Base-by-base conservation (phyloP, 2,888 invertebrate genomes). In the Eupithecia dodoneata region DNA sequence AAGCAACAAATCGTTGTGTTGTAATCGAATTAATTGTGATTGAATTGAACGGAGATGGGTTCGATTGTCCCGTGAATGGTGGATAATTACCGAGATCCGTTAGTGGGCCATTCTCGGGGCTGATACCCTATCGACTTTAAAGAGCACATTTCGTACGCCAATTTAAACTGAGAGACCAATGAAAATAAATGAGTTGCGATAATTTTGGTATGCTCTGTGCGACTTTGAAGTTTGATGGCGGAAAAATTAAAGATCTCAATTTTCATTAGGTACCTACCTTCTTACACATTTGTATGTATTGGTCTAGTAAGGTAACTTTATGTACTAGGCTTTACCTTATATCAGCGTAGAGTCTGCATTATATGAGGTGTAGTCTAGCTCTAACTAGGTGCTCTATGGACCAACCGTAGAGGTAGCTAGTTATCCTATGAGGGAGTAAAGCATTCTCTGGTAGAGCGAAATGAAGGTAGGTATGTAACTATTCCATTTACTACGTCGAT, bases 1-100 rank as follows among this genome's bases (percentile, higher is more conserved):
- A 82, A 87, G 85, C 93, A 94, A 94, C 94, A 94, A 91, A 85
- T 93, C 92, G 91, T 94, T 90, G 92, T 90, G 88, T 91, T 90
- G 87, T 91, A 92, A 93, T 92, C 87, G 87, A 87, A 91, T 92
- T 89, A 90, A 90, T 90, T 88, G 88, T 81, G 84, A 83, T 80
- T 79, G 82, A 86, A 83, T 80, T 79, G 82, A 86, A 87, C 87
- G 83, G 81, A 82, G 83, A 89, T 90, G 86, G 85, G 84, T 89
- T 88, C 79, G 81, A 81, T 81, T 80, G 77, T 78, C 72, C 85
- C 81, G 85, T 90, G 91, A 93, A 92, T 91, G 86, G 89, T 67
- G 79, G 79, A 80, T 91, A 91, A 92, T 91, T 89, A 90, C 84
- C 82, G 83, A 88, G 86, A 86, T 5, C 44, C 70, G 47, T 18